These are phyloP conservation scores for Ladona fulva DNA, from an alignment of 1,140 invertebrate genomes.

Conservation along the genomic window DNA sequence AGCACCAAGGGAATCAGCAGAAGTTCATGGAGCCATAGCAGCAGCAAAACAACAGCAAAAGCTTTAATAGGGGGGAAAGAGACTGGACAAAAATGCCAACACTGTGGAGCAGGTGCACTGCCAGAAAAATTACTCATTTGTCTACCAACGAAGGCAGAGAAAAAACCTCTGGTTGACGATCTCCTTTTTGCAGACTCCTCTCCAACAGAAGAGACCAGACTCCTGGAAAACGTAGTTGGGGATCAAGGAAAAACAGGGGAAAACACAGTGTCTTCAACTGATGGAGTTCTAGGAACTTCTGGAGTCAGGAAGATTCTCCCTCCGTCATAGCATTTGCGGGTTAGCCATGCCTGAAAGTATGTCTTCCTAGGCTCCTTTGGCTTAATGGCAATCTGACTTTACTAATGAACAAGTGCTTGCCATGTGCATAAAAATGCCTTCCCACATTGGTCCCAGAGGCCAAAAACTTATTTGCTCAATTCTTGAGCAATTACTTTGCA, in stretches of 20 bases:
- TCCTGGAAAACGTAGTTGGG: neutral
- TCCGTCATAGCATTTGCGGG: constrained; percentile 2
- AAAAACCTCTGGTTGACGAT: neutral
- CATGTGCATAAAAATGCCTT: neutral
- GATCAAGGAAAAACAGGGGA: neutral
- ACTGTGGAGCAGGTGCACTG: neutral
- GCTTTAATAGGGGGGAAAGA: neutral
- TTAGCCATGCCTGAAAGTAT: neutral
- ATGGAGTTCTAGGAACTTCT: neutral
- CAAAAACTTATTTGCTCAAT: neutral
- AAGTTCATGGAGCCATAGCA: neutral
- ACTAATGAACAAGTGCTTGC: neutral
- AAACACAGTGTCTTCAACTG: neutral
- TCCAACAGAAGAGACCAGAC: neutral
- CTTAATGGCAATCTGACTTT: neutral
- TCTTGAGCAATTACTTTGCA: neutral
- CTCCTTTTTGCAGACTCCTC: neutral
- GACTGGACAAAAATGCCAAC: neutral
- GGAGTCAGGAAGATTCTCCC: neutral
- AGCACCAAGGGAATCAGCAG: neutral
- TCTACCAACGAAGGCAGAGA: neutral
- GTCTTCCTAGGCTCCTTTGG: neutral
- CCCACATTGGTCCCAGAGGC: constrained; percentile 1
- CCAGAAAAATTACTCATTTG: neutral
- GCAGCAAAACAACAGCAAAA: neutral